Conservation (phyloP, 1,140 invertebrate species). For the Bombus confusus region DNA sequence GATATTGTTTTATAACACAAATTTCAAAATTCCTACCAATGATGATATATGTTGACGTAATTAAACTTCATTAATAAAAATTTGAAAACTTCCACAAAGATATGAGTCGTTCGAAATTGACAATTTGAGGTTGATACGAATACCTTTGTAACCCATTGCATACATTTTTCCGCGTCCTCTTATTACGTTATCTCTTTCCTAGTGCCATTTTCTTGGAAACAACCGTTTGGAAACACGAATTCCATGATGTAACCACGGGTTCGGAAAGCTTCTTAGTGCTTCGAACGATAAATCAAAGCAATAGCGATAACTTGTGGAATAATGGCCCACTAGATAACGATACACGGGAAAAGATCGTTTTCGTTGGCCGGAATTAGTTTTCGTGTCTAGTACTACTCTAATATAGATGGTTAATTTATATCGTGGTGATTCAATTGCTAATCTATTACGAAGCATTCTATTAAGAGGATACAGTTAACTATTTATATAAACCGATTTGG, state of each 20-base stretch:
- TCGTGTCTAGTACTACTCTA: slow-evolving; percentile 51
- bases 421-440: background rate
- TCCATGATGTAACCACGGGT: slow-evolving; percentile 39
- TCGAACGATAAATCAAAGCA: slow-evolving; percentile 72
- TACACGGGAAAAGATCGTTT: slow-evolving; percentile 63
- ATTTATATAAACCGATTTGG: too few relatives aligned
- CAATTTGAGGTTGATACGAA: too few relatives aligned
- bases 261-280: slow-evolving; percentile 49
- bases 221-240: slow-evolving; percentile 33
- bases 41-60: too few relatives aligned
- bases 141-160: too few relatives aligned
- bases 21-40: too few relatives aligned
- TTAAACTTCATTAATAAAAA: too few relatives aligned
- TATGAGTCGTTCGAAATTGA: too few relatives aligned
- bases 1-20: too few relatives aligned
- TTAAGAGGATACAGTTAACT: background rate
- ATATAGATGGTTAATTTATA: slow-evolving; percentile 37
- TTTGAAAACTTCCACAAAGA: too few relatives aligned
- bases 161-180: too few relatives aligned
- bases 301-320: slow-evolving; percentile 72
- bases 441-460: background rate
- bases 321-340: slow-evolving; percentile 73
- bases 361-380: slow-evolving; percentile 66
- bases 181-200: too few relatives aligned
- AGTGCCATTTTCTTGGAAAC: too few relatives aligned